These are phyloP conservation scores for Gymnopithys bicolor DNA, from an alignment of 2,797 vertebrate species.

Conservation along the genomic window DNA sequence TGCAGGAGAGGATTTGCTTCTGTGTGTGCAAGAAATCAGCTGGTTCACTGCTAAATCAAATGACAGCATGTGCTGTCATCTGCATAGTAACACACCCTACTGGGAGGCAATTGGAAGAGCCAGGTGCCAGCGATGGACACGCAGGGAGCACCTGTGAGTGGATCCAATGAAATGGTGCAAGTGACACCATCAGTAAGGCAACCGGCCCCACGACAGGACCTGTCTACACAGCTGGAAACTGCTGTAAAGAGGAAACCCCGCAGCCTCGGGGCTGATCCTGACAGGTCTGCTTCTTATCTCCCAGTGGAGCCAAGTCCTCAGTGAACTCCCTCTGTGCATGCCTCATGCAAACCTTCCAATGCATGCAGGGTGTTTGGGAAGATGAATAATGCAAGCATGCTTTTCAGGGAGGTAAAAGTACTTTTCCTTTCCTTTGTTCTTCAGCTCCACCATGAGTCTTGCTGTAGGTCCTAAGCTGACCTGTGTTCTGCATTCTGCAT, in stretches of 20 bases:
- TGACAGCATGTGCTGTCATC: neutral
- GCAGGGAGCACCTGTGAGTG: rapidly evolving
- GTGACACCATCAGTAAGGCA: neutral
- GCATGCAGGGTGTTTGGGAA: neutral
- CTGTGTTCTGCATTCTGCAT: neutral
- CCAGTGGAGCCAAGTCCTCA: neutral
- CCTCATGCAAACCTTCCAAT: neutral
- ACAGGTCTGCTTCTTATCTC: neutral
- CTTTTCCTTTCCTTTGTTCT: neutral
- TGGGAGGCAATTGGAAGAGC: neutral
- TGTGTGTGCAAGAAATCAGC: neutral
- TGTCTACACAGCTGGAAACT: neutral
- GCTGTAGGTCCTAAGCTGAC: neutral
- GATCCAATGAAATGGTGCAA: neutral
- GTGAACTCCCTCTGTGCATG: rapidly evolving
- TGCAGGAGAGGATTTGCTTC: neutral
- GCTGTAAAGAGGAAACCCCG: neutral
- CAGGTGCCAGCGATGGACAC: rapidly evolving
- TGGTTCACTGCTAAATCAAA: neutral
- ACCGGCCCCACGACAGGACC: rapidly evolving
- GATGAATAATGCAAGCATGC: rapidly evolving
- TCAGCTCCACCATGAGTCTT: neutral
- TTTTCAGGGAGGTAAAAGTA: neutral
- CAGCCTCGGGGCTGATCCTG: neutral
- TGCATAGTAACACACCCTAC: neutral